Evolutionary conservation across 1,140 invertebrate species (phyloP).

Genomic region (Dendrolimus kikuchii): DNA sequence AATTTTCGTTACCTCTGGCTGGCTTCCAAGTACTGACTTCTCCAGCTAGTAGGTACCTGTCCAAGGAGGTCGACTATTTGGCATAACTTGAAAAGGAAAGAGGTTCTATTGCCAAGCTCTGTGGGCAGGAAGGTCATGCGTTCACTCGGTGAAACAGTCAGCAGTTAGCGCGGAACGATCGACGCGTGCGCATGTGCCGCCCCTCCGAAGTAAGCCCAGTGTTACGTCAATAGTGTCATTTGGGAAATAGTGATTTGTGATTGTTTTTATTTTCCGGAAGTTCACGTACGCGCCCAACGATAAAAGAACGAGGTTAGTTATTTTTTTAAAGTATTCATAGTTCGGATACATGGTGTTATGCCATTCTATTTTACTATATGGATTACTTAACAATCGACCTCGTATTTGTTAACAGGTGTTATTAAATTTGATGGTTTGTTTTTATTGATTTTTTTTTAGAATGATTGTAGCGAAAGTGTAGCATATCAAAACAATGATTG

Average conservation of each 20-base stretch:
- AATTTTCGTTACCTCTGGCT: too few relatives aligned
- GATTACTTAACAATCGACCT: conserved; percentile 45
- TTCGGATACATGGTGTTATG: conserved; percentile 2
- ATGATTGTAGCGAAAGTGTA: not conserved
- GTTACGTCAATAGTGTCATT: too few relatives aligned
- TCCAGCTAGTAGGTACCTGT: conserved; percentile 1
- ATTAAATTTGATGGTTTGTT: conserved; percentile 1
- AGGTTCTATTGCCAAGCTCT: conserved; percentile 45
- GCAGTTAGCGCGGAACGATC: conserved; percentile 55
- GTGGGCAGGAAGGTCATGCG: conserved; percentile 63
- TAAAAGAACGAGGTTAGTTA: conserved; percentile 45
- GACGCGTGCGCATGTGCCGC: conserved; percentile 50
- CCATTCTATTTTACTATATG: conserved; percentile 24
- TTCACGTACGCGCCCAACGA: conserved; percentile 37
- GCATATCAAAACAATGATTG: not conserved
- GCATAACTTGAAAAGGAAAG: conserved; percentile 36
- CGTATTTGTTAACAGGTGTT: conserved; percentile 8
- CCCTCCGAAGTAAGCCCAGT: conserved; percentile 2
- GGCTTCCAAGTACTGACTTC: too few relatives aligned
- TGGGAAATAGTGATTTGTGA: conserved; percentile 48
- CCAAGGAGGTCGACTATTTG: conserved; percentile 24
- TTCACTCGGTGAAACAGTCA: conserved; percentile 32
- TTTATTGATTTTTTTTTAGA: not conserved
- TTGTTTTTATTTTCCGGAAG: conserved; percentile 41
- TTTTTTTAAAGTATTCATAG: conserved; percentile 1